These are phyloP conservation scores for Odocoileus hemionus DNA, from an alignment of 2,113 vertebrate genomes.

Conservation along the genomic window DNA sequence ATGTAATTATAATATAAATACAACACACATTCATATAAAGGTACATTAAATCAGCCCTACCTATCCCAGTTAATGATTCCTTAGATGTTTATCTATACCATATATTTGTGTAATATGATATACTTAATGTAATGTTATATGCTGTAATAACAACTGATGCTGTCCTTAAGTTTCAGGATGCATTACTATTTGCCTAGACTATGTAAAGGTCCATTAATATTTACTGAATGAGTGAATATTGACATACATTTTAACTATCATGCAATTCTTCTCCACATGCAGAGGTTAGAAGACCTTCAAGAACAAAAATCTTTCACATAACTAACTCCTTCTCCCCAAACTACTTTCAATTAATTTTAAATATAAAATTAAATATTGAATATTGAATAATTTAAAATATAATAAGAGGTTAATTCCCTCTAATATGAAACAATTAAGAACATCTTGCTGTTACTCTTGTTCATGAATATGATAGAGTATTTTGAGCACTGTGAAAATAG, in stretches of 20 bases:
- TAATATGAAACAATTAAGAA: background rate
- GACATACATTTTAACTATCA: background rate
- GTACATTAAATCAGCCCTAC: background rate
- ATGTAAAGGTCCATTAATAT: background rate
- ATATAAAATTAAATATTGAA: background rate
- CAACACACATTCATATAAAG: background rate
- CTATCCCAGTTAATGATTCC: background rate
- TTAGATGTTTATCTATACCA: background rate
- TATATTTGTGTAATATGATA: background rate
- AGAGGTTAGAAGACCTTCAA: background rate
- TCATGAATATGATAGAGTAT: background rate
- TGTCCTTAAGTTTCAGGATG: background rate
- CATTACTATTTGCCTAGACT: background rate
- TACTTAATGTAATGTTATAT: background rate
- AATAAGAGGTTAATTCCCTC: background rate
- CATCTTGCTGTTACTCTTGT: background rate
- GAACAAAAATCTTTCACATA: background rate
- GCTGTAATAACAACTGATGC: background rate
- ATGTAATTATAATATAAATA: background rate
- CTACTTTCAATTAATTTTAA: background rate
- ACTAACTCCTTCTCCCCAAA: background rate
- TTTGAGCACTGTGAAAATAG: background rate
- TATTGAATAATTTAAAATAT: background rate
- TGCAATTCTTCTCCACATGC: background rate
- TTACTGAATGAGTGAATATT: background rate